phyloP scores from a whole-genome alignment of 2,888 invertebrate species.

The Imbricaverruca yamaguchii region DNA sequence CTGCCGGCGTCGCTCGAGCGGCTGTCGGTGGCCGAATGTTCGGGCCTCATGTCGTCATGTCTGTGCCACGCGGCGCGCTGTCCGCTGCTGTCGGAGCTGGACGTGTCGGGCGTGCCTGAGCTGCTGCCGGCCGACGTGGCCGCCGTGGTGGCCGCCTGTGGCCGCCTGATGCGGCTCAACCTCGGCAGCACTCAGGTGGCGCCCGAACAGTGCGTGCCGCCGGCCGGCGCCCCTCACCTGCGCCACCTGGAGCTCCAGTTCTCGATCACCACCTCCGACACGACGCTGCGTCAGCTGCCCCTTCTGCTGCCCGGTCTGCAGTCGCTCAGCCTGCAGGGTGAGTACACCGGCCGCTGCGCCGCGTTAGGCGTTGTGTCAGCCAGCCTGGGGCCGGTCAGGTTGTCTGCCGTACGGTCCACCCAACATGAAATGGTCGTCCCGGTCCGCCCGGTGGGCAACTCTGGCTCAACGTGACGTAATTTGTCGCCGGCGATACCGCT shows the following conservation, averaged over 20 bases:
- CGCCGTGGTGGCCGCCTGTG: background rate
- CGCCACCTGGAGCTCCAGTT: background rate
- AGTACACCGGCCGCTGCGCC: background rate
- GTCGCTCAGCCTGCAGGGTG: background rate
- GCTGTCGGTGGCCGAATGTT: background rate
- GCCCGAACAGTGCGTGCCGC: background rate
- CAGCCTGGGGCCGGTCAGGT: background rate
- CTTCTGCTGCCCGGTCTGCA: background rate
- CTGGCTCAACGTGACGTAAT: background rate
- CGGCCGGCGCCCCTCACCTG: background rate
- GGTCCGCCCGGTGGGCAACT: background rate
- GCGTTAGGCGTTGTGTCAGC: background rate
- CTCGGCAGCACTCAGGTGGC: background rate
- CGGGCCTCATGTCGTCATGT: background rate
- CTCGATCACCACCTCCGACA: background rate
- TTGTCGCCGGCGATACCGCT: background rate
- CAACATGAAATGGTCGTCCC: background rate
- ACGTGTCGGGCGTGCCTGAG: background rate
- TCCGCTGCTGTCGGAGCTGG: constrained; percentile 14
- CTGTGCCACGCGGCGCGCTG: background rate
- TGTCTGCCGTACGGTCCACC: no score
- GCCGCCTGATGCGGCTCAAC: background rate
- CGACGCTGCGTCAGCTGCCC: background rate
- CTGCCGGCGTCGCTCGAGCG: background rate
- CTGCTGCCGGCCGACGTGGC: background rate